phyloP scores from a whole-genome alignment of 2,113 vertebrate genomes.

The Dinomys branickii region DNA sequence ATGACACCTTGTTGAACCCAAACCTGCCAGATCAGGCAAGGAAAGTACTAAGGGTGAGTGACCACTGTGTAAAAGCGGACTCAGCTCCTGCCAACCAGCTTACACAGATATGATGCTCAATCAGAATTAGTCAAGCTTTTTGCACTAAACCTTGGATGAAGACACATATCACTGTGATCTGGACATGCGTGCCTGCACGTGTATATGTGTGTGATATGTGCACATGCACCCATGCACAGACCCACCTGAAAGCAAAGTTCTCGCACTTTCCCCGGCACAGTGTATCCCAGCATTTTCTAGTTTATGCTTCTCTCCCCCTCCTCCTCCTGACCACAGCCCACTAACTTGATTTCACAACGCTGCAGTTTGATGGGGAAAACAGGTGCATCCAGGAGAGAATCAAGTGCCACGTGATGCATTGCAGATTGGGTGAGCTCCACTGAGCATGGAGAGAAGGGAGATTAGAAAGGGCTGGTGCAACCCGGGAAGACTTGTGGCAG shows the following conservation, averaged over 20 bases:
- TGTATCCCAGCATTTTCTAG: background rate
- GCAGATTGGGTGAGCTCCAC: background rate
- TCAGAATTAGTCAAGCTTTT: background rate
- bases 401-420: fast-evolving
- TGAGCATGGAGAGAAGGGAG: background rate
- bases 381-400: background rate
- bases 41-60: background rate
- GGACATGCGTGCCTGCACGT: background rate
- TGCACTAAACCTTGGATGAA: background rate
- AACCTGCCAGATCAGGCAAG: background rate
- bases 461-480: background rate
- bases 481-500: background rate
- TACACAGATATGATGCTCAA: too few relatives aligned
- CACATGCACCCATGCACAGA: background rate
- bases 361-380: background rate
- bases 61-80: fast-evolving
- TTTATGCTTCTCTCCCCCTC: background rate
- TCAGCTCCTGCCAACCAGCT: background rate
- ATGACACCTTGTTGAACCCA: background rate
- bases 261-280: background rate
- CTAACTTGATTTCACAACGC: background rate
- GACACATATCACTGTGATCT: background rate
- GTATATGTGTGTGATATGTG: background rate
- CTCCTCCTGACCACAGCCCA: background rate
- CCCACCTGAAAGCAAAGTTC: background rate